phyloP scores from a whole-genome alignment of 2,888 invertebrate species.

The Epinotia nisella region DNA sequence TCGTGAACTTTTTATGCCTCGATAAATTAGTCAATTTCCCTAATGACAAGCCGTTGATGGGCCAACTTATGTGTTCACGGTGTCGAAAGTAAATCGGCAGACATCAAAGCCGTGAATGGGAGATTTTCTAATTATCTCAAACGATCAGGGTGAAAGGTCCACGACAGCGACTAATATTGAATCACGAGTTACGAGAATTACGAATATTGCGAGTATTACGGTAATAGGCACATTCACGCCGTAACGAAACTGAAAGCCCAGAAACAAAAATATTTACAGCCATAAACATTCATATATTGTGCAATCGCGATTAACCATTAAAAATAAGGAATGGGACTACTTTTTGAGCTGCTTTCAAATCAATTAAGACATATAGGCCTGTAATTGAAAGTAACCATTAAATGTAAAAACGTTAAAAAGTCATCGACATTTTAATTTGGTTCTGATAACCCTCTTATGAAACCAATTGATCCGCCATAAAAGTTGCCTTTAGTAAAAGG shows the following conservation, averaged over 20 bases:
- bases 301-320: slow-evolving; percentile 28
- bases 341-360: slow-evolving; percentile 30
- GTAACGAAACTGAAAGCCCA: slow-evolving; percentile 33
- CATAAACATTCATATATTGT: slow-evolving; percentile 18
- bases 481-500: not conserved
- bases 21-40: slow-evolving; percentile 41
- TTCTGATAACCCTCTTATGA: not conserved
- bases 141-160: slow-evolving; percentile 67
- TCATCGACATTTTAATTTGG: not conserved
- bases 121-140: slow-evolving; percentile 58
- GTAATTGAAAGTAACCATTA: slow-evolving; percentile 14
- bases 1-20: slow-evolving; percentile 31
- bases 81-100: slow-evolving; percentile 58
- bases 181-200: slow-evolving; percentile 25
- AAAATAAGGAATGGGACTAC: slow-evolving; percentile 14
- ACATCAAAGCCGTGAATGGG: slow-evolving; percentile 61
- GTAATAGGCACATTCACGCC: slow-evolving; percentile 34
- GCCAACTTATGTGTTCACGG: slow-evolving; percentile 53
- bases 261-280: slow-evolving; percentile 10
- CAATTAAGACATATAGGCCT: slow-evolving; percentile 23
- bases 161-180: slow-evolving; percentile 45
- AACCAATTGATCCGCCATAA: not conserved
- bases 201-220: slow-evolving; percentile 22
- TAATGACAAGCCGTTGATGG: slow-evolving; percentile 35
- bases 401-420: not conserved